Conservation (phyloP, 2,797 vertebrate species). For the Capromys pilorides region DNA sequence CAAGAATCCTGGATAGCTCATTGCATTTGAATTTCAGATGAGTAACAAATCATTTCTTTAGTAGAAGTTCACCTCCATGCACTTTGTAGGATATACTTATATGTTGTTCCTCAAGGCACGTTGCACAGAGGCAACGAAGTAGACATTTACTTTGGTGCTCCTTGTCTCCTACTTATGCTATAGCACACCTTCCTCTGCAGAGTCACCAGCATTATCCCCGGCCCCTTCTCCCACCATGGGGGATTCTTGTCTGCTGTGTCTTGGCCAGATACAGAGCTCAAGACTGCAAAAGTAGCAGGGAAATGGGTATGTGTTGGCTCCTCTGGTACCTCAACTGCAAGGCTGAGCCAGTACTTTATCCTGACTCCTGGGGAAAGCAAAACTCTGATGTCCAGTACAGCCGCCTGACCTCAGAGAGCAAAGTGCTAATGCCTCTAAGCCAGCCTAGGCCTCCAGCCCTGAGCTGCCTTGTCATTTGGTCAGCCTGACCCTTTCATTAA, state of each 20-base stretch:
- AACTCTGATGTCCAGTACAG: neutral
- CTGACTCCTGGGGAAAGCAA: neutral
- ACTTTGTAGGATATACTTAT: neutral
- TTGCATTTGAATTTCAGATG: slow-evolving; percentile 21
- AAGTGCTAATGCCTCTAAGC: slow-evolving; percentile 32
- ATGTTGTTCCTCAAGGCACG: neutral
- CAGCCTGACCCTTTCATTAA: slow-evolving; percentile 63
- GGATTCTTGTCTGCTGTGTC: neutral
- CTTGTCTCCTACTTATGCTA: neutral
- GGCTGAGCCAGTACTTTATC: neutral
- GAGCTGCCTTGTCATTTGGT: slow-evolving; percentile 39
- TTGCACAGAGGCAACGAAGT: neutral
- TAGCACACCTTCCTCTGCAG: neutral
- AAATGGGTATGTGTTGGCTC: neutral
- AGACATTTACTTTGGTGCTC: neutral
- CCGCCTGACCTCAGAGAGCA: neutral
- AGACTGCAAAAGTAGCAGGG: neutral
- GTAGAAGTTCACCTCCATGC: neutral
- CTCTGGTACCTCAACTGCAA: neutral
- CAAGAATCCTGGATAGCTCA: slow-evolving; percentile 18
- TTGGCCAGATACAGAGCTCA: neutral
- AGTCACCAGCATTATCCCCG: neutral
- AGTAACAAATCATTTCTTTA: neutral
- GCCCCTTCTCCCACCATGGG: neutral
- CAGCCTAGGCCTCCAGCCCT: slow-evolving; percentile 1